Evolutionary conservation across 2,113 vertebrate species (phyloP).

Genomic region (Centropus bengalensis): DNA sequence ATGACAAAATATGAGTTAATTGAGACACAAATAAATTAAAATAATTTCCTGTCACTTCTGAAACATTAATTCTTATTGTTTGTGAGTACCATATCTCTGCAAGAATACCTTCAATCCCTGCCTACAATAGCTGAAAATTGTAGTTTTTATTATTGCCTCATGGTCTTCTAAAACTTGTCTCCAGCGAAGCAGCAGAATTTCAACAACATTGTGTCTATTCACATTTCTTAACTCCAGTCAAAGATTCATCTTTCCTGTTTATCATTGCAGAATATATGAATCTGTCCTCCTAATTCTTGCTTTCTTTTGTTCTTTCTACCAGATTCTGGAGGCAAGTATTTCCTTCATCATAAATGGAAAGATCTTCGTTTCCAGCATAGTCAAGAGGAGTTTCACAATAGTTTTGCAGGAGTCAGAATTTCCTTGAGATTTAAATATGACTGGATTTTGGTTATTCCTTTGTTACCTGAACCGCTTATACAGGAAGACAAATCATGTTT

Average conservation of each 20-base stretch:
- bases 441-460: background rate
- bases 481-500: background rate
- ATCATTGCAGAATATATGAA: background rate
- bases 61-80: background rate
- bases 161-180: background rate
- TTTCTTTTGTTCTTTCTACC: background rate
- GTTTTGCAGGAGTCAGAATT: background rate
- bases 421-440: background rate
- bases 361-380: background rate
- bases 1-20: background rate
- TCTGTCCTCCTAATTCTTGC: background rate
- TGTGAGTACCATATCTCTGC: background rate
- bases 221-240: background rate
- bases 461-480: background rate
- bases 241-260: background rate
- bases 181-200: background rate
- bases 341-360: background rate
- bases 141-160: background rate
- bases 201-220: background rate
- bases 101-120: background rate
- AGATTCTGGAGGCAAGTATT: background rate
- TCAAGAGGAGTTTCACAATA: background rate
- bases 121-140: background rate
- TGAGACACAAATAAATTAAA: conserved; percentile 6
- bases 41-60: background rate